Base-by-base conservation (phyloP, 2,797 vertebrate species). In the Hirundo rustica region DNA sequence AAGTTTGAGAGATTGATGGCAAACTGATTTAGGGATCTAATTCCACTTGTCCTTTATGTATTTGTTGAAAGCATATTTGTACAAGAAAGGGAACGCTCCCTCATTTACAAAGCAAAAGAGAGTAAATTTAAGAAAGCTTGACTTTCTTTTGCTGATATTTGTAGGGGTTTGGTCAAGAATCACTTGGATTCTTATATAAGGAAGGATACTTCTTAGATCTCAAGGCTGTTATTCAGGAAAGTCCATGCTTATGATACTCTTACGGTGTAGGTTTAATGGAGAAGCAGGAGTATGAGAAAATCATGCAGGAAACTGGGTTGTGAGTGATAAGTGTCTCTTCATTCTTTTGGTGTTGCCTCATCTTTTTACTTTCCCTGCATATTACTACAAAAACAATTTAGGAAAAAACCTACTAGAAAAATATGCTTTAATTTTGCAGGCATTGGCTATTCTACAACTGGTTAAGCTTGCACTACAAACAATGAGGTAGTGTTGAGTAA, bases 391-490 rank as follows among this genome's bases (percentile, higher is more conserved):
- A 91, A 89, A 22, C 6, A 85, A 62, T 19, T 26, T 64, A 30
- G 47, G 80, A 88, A 93, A 61, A 25, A 81, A 57, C 12, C 7
- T 26, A 23, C 29, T 21, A 54, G 20, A 9, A 72, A 74, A 76
- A 77, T 70, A 48, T 2, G 20, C n/a, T 77, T 80, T 54, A 61
- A 58, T 91, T 91, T 93, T 83, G 25, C 57, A 92, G 54, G 32
- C 57, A 83, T 83, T 86, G 61, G 50, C 62, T 89, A 2, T 72
- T 93, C 42, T 95, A 42, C 88, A 81, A 74, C 65, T 92, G 82
- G 90, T 89, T 97, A 96, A 92, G 94, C 91, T 92, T 94, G 92
- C 81, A 93, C 95, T 96, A 90, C 98, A 98, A 98, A 98, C 93
- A 97, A 92, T 91, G 94, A 89, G 75, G 67, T 74, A 93, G 96